These are phyloP conservation scores for Protophormia terraenovae DNA, from an alignment of 2,888 invertebrate genomes.

Conservation along the genomic window DNA sequence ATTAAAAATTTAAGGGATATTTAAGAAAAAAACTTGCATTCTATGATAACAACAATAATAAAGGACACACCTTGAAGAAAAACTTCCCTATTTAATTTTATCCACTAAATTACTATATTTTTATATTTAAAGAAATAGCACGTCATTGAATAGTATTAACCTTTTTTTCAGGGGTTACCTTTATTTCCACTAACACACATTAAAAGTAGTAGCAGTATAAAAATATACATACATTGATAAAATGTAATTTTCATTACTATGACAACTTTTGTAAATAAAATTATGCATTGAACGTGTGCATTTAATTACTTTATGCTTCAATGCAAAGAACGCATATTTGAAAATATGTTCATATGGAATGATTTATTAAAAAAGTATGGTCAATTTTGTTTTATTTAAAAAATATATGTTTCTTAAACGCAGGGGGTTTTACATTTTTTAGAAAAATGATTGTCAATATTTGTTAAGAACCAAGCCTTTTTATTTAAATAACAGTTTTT, in stretches of 20 bases:
- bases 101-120: background rate
- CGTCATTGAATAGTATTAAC: conserved; percentile 26
- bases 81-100: background rate
- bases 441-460: background rate
- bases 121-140: background rate
- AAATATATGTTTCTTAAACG: background rate
- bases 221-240: background rate
- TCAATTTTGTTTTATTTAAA: background rate
- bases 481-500: background rate
- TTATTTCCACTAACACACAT: background rate
- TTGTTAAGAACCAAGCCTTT: conserved; percentile 25
- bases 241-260: conserved; percentile 47
- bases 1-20: background rate
- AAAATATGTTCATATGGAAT: background rate
- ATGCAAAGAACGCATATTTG: background rate
- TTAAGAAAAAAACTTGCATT: background rate
- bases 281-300: background rate
- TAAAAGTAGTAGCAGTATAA: background rate
- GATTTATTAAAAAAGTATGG: background rate
- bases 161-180: conserved; percentile 24
- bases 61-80: conserved; percentile 9
- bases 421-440: background rate
- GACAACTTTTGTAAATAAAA: conserved; percentile 30
- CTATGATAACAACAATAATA: background rate
- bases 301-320: conserved; percentile 50